Evolutionary conservation across 2,797 vertebrate species (phyloP), one percentile per base, ranked within the genome.

Genomic region (Sebastes trivittatus): DNA sequence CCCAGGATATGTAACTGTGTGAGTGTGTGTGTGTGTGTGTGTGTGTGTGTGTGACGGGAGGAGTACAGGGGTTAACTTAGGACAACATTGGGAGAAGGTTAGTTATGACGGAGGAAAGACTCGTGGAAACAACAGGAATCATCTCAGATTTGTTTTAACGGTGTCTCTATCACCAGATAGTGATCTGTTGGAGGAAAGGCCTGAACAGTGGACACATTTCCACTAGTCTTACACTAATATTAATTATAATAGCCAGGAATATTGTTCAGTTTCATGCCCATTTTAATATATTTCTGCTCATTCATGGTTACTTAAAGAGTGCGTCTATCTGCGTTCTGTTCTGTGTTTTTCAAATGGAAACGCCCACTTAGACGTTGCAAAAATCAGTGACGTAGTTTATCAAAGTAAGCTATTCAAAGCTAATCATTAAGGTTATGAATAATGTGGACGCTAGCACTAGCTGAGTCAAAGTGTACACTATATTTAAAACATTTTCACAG

Each of bases 141-240:
- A 46, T 81, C 62, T 67, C 58, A 36, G 70, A 86, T 83, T 83
- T 77, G 77, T 84, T 88, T 84, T 61, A 70, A 81, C 70, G 73
- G n/a, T 11, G n/a, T 7, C 22, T 30, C 46, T 55, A 30, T 79
- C 14, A 72, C 73, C 72, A 79, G 78, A 80, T 75, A 67, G 62
- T 67, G 27, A 75, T 84, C 84, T 60, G 46, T 3, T 72, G 36
- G 23, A 88, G 72, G 72, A 84, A 86, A 70, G 34, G 77, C 32
- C 67, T 6, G 52, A 77, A 85, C 63, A 88, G 82, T 79, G 75
- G 78, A 80, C 30, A 76, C 55, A 77, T 73, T 87, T 89, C 84
- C 81, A 73, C 38, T 4, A 8, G 36, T 65, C 11, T 72, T 62
- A 22, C 18, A 60, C 25, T 69, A 65, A 66, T 11, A 11, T 14